These are phyloP conservation scores for Piaya cayana DNA, from an alignment of 2,113 vertebrate species.

Conservation along the genomic window DNA sequence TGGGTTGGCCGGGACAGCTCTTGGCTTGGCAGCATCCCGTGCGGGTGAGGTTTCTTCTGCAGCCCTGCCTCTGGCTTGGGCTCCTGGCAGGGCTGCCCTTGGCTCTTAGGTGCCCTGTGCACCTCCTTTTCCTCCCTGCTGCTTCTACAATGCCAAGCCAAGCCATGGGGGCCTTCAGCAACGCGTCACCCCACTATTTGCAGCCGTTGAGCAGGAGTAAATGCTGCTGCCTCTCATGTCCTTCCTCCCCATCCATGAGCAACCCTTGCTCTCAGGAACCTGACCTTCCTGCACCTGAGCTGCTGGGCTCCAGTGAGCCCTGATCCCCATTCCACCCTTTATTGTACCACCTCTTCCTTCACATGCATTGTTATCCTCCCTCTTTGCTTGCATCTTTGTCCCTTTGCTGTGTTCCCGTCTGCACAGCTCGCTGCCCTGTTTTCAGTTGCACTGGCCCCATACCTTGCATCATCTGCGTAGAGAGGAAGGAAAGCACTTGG, in stretches of 20 bases:
- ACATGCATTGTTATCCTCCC: fast-evolving
- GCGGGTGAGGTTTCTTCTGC: not conserved
- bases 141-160: fast-evolving
- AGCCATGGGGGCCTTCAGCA: not conserved
- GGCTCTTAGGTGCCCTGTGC: not conserved
- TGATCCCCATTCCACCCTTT: fast-evolving
- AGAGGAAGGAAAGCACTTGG: not conserved
- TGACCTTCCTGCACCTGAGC: not conserved
- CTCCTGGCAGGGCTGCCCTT: not conserved
- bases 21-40: not conserved
- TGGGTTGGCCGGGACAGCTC: not conserved
- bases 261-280: not conserved
- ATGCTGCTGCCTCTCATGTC: fast-evolving
- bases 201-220: not conserved
- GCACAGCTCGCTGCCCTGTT: not conserved
- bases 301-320: not conserved
- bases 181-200: fast-evolving
- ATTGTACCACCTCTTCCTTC: not conserved
- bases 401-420: not conserved
- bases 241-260: not conserved
- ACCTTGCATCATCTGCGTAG: not conserved
- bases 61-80: not conserved
- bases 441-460: not conserved
- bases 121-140: not conserved
- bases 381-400: not conserved